Percentiles rank a stretch among this genome's conserved stretches.
These are phyloP conservation scores for Melanophora roralis DNA, from an alignment of 2,888 invertebrate genomes.

Conservation along the genomic window DNA sequence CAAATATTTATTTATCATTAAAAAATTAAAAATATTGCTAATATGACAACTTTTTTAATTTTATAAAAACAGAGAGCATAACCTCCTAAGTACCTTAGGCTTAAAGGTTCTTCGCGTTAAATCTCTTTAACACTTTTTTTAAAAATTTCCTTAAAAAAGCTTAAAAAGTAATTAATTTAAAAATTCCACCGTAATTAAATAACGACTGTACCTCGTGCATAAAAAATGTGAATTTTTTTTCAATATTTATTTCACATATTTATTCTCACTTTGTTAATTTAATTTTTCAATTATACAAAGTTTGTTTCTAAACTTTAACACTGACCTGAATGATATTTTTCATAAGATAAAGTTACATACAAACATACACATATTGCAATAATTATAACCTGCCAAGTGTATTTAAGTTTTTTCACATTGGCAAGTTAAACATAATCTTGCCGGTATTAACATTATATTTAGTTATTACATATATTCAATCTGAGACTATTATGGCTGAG, in stretches of 20 bases:
- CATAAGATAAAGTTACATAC: slow-evolving; percentile 52
- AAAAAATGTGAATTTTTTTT: neutral
- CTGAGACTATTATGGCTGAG: slow-evolving; percentile 5
- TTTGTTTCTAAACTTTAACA: slow-evolving; percentile 59
- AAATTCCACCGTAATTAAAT: neutral
- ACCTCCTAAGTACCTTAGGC: too few relatives aligned
- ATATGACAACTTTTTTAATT: too few relatives aligned
- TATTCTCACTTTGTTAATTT: slow-evolving; percentile 21
- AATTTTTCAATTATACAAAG: neutral
- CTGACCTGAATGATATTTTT: slow-evolving; percentile 60
- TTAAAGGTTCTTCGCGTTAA: too few relatives aligned
- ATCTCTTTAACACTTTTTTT: too few relatives aligned
- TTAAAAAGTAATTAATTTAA: too few relatives aligned
- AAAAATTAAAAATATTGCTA: too few relatives aligned
- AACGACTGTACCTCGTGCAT: neutral
- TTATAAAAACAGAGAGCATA: too few relatives aligned
- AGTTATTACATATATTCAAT: slow-evolving; percentile 35
- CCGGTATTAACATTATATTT: slow-evolving; percentile 15
- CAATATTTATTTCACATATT: neutral
- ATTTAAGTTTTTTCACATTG: slow-evolving; percentile 33
- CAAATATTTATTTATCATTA: too few relatives aligned
- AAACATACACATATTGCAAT: too few relatives aligned
- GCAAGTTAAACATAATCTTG: slow-evolving; percentile 21
- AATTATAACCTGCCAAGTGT: slow-evolving; percentile 48
- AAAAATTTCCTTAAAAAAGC: too few relatives aligned